phyloP scores from a whole-genome alignment of 2,113 vertebrate genomes.

The Daboia siamensis region DNA sequence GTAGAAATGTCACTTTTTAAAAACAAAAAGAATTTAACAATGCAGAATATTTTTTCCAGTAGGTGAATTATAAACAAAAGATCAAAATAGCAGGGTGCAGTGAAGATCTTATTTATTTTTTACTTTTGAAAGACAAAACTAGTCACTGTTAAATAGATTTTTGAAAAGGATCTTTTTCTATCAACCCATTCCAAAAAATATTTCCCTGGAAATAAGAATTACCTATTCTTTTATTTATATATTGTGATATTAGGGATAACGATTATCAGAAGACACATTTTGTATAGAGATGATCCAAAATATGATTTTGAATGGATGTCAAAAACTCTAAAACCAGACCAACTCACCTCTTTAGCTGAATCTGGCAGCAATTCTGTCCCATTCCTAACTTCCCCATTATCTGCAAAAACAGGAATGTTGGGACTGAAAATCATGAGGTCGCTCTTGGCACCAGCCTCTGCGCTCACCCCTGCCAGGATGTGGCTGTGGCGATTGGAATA shows the following conservation, averaged over 20 bases:
- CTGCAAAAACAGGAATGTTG: background rate
- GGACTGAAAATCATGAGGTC: background rate
- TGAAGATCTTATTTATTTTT: background rate
- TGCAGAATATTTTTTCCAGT: background rate
- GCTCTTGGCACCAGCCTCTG: conserved; percentile 41
- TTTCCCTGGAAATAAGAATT: background rate
- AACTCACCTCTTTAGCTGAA: background rate
- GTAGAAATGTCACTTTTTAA: background rate
- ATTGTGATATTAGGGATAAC: background rate
- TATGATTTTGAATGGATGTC: background rate
- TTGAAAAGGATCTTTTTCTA: background rate
- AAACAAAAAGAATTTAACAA: background rate
- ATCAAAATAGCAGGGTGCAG: background rate
- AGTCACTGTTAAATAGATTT: background rate
- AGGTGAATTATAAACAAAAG: background rate
- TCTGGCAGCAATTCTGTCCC: background rate
- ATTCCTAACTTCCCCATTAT: background rate
- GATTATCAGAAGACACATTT: background rate
- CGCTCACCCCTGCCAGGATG: conserved; percentile 44
- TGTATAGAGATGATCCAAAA: background rate
- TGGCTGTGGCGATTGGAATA: background rate
- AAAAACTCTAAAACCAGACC: background rate
- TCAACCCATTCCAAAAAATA: background rate
- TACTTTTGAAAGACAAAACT: background rate
- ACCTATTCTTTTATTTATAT: background rate